Evolutionary conservation across 1,140 invertebrate genomes (phyloP), one percentile per base, ranked within the genome.

Genomic region (Euura lappo): DNA sequence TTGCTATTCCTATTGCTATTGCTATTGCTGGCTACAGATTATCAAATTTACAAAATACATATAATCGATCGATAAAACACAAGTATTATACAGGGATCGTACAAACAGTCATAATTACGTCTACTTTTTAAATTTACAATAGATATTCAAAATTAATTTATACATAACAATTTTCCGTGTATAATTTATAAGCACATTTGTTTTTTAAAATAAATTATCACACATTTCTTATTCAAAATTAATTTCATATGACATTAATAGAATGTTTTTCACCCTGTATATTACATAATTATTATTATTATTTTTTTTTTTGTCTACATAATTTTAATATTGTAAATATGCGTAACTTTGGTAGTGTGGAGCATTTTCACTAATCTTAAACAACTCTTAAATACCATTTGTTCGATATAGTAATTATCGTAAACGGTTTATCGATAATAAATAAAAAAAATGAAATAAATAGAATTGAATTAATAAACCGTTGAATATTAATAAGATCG

Each of bases 281-380:
- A 60, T 60, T 60, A 60, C 51, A n/a, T 60, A 60, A 0, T 8
- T 28, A 1, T 28, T 11, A 60, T 6, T 60, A 60, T 60, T 3
- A 6, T 60, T 5, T 60, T 60, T 11, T 60, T 8, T 8, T 60
- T n/a, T 60, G 10, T 79, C 79, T 75, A 78, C 80, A 83, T 80
- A 84, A 79, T 75, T 77, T 72, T 79, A 74, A 79, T 67, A 78
- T 79, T 78, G 82, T 81, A 83, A 28, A 28, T 28, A 79, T 76
- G 77, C 75, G 67, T 83, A 80, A 84, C 81, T 78, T 79, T 78
- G 78, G 77, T 79, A 83, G 82, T 76, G 81, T 83, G 81, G 83
- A 83, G 81, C 81, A 82, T n/a, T 28, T 28, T 28, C 6, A 60
- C 51, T 60, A 60, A 60, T 60, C 28, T 28, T 28, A 11, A 60